Conservation (phyloP, 2,888 invertebrate genomes). For the Oconnorella tubifera region DNA sequence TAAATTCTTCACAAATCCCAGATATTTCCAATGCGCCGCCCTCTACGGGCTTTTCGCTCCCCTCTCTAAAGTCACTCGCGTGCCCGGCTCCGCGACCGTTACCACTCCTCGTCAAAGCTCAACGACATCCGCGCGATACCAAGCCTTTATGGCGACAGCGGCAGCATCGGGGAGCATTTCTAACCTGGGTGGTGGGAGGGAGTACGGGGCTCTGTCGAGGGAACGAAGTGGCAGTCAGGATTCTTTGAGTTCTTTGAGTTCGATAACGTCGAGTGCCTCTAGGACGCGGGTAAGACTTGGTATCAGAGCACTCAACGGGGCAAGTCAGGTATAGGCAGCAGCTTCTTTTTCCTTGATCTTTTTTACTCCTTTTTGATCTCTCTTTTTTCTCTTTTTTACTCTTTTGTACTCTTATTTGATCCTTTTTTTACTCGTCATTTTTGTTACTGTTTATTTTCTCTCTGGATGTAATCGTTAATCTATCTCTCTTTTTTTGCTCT, state of each 20-base stretch:
- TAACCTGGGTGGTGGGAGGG: background rate
- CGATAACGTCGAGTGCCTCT: conserved; percentile 57
- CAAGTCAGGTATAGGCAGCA: background rate
- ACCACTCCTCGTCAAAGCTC: conserved; percentile 9
- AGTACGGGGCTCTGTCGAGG: conserved; percentile 23
- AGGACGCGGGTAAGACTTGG: conserved; percentile 72
- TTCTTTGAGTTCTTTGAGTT: conserved; percentile 80
- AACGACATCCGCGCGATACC: background rate
- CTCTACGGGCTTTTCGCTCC: conserved; percentile 92
- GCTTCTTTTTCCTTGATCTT: no score
- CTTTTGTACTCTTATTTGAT: no score
- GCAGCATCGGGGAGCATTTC: no score
- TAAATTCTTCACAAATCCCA: conserved; percentile 29
- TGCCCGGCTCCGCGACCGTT: conserved; percentile 46
- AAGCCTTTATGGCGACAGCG: background rate
- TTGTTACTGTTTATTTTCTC: no score
- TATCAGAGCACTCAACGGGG: conserved; percentile 63
- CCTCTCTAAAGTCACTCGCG: conserved; percentile 77
- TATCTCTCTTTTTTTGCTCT: no score
- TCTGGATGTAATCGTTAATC: no score
- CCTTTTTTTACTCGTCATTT: no score
- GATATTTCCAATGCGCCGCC: conserved; percentile 89
- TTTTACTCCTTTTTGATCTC: no score
- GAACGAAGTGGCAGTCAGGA: conserved; percentile 65
- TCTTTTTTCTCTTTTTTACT: no score